Percentiles rank a stretch among this genome's conserved stretches.
phyloP scores from a whole-genome alignment of 2,113 vertebrate species.

The Rafetus swinhoei region DNA sequence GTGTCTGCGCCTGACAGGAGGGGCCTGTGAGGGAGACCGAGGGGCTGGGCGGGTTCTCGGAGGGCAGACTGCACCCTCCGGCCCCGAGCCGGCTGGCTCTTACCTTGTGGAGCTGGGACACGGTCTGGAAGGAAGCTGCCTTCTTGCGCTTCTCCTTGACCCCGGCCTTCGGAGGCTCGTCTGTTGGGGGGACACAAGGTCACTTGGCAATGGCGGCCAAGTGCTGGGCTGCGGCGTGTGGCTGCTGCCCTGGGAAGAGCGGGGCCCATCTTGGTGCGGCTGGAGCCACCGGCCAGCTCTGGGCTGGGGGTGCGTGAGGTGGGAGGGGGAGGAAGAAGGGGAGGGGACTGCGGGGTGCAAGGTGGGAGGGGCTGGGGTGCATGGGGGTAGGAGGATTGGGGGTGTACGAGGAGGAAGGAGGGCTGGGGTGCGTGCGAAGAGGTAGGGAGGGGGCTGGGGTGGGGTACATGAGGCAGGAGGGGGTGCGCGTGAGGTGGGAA shows the following conservation, averaged over 20 bases:
- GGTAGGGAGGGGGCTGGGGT: neutral
- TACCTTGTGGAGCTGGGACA: conserved; percentile 94
- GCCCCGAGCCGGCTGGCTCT: conserved; percentile 45
- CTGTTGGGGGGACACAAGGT: conserved; percentile 53
- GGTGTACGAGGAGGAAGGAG: neutral
- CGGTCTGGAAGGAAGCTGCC: conserved; percentile 92
- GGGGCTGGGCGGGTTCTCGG: neutral
- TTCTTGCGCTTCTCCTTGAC: conserved; percentile 91
- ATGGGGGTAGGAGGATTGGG: no score
- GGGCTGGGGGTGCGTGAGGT: neutral
- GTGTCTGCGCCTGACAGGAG: accelerated
- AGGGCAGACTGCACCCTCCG: neutral
- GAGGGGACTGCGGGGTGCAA: no score
- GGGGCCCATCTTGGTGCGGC: neutral
- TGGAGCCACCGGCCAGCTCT: neutral
- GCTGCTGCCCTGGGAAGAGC: neutral
- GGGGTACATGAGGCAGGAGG: neutral
- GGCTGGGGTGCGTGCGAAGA: no score
- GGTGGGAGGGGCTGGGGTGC: no score
- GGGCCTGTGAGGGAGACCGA: neutral
- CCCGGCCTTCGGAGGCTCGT: conserved; percentile 80
- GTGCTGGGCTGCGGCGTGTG: neutral
- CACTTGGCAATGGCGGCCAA: neutral
- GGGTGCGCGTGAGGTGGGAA: no score
- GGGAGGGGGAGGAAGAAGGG: neutral